These are phyloP conservation scores for Drosophila atripex DNA, from an alignment of 2,888 invertebrate genomes.

Conservation along the genomic window DNA sequence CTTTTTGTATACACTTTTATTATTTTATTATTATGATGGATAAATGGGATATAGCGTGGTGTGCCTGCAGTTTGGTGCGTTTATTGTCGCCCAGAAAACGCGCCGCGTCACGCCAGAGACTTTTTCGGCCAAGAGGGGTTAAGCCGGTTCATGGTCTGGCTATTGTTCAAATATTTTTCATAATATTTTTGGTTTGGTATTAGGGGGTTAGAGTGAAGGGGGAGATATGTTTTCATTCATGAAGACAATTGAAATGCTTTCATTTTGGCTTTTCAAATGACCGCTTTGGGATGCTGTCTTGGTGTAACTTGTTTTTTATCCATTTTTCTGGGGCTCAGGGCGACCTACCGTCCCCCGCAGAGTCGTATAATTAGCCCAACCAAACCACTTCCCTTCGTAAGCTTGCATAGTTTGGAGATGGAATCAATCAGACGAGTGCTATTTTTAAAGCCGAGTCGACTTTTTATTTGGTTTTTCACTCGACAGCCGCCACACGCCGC, in stretches of 20 bases:
- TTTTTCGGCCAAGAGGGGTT: conserved; percentile 25
- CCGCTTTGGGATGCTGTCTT: conserved; percentile 32
- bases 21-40: conserved; percentile 55
- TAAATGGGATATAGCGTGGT: conserved; percentile 11
- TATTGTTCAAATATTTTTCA: conserved; percentile 18
- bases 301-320: conserved; percentile 13
- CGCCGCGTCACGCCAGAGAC: conserved; percentile 44
- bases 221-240: conserved; percentile 19
- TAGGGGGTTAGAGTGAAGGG: background rate
- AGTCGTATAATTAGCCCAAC: conserved; percentile 63
- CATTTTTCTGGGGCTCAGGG: conserved; percentile 58
- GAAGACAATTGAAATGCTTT: conserved; percentile 59
- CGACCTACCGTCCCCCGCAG: conserved; percentile 47
- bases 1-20: conserved; percentile 55
- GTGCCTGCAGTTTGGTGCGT: conserved; percentile 29
- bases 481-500: conserved; percentile 76
- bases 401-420: conserved; percentile 22
- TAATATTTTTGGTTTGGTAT: conserved; percentile 5
- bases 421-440: conserved; percentile 68
- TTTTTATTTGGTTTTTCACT: conserved; percentile 54
- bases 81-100: conserved; percentile 32
- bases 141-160: conserved; percentile 26
- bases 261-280: conserved; percentile 44
- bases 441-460: conserved; percentile 64
- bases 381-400: conserved; percentile 14